Conservation (phyloP, 2,888 invertebrate genomes). For the Sinhomidia bicolor region DNA sequence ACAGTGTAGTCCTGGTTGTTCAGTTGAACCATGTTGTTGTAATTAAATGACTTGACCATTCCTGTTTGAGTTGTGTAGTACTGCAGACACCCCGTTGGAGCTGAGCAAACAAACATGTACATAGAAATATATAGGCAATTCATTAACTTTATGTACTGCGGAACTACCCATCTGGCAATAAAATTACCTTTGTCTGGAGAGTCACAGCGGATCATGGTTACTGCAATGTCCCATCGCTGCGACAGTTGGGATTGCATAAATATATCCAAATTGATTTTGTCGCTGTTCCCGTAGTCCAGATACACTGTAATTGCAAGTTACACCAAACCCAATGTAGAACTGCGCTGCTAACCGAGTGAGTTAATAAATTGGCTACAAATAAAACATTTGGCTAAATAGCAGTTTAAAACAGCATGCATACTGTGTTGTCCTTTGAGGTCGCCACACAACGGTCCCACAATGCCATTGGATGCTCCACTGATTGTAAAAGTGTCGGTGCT, state of each 20-base stretch:
- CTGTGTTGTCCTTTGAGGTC: conserved; percentile 76
- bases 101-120: conserved; percentile 58
- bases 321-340: neutral
- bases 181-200: conserved; percentile 71
- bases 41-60: conserved; percentile 77
- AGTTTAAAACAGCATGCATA: no score
- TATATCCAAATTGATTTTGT: conserved; percentile 74
- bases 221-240: conserved; percentile 76
- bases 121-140: neutral
- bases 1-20: conserved; percentile 78
- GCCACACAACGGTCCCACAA: conserved; percentile 76
- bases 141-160: no score
- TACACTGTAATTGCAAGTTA: conserved; percentile 71
- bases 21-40: conserved; percentile 70
- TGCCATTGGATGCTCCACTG: conserved; percentile 70
- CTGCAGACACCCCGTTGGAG: conserved; percentile 78
- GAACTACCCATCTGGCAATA: neutral
- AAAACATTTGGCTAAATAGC: no score
- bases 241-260: conserved; percentile 57
- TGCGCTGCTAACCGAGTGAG: no score
- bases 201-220: conserved; percentile 78
- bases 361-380: no score
- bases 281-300: conserved; percentile 75
- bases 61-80: conserved; percentile 76
- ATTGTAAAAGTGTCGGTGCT: conserved; percentile 72